Evolutionary conservation across 2,113 vertebrate species (phyloP).

Genomic region (Bufo gargarizans): DNA sequence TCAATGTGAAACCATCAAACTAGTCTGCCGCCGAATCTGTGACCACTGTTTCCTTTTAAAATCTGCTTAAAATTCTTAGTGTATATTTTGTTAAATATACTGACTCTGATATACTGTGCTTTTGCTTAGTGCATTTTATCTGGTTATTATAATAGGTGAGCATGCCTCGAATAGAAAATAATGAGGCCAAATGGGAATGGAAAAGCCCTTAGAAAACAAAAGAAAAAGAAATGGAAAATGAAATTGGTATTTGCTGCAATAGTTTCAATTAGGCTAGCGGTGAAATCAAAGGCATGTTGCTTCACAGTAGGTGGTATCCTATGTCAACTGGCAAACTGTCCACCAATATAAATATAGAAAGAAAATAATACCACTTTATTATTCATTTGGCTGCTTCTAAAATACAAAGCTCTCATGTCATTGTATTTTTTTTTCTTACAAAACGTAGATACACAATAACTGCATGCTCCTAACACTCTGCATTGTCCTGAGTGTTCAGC

Average conservation of each 20-base stretch:
- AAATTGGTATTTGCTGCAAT: slow-evolving; percentile 51
- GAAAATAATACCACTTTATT: slow-evolving; percentile 26
- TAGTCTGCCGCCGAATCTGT: slow-evolving; percentile 15
- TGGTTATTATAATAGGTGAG: slow-evolving; percentile 58
- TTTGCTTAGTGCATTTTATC: slow-evolving; percentile 41
- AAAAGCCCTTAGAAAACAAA: slow-evolving; percentile 27
- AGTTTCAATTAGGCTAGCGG: slow-evolving; percentile 55
- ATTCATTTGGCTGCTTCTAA: slow-evolving; percentile 14
- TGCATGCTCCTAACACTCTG: slow-evolving; percentile 4
- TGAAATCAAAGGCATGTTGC: slow-evolving; percentile 52
- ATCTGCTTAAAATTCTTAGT: slow-evolving; percentile 44
- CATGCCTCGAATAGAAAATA: slow-evolving; percentile 54
- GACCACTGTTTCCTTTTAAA: slow-evolving; percentile 41
- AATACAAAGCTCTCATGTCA: slow-evolving; percentile 13
- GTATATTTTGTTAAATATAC: slow-evolving; percentile 40
- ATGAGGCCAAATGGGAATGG: slow-evolving; percentile 58
- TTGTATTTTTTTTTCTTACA: not conserved
- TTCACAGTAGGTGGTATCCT: slow-evolving; percentile 46
- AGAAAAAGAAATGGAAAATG: slow-evolving; percentile 17
- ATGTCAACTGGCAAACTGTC: slow-evolving; percentile 43
- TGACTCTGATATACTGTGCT: slow-evolving; percentile 43
- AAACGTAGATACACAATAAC: slow-evolving; percentile 1
- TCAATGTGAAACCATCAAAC: slow-evolving; percentile 35
- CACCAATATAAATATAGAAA: slow-evolving; percentile 48
- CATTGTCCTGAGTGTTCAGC: not conserved